These are phyloP conservation scores for Dolomedes plantarius DNA, from an alignment of 2,888 invertebrate genomes.

Conservation along the genomic window DNA sequence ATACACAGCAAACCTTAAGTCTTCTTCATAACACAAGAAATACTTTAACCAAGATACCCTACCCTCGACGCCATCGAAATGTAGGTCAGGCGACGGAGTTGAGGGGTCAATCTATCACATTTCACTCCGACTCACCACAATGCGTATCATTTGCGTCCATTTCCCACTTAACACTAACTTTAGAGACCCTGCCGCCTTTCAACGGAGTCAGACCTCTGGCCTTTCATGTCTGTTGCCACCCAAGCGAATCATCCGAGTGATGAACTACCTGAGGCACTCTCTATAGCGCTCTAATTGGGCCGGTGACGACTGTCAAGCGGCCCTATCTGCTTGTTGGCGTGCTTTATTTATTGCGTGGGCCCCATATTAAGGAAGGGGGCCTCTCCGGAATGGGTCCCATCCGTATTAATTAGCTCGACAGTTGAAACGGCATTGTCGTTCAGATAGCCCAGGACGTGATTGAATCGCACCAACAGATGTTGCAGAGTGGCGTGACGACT, in stretches of 20 bases:
- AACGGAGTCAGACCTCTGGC: background rate
- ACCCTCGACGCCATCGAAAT: too few relatives aligned
- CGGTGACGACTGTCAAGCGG: constrained; percentile 13
- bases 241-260: background rate
- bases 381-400: constrained; percentile 2
- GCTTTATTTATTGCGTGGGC: background rate
- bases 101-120: background rate
- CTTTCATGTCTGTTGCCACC: background rate
- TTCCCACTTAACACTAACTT: background rate
- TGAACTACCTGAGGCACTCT: background rate
- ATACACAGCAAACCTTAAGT: too few relatives aligned
- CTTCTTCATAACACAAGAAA: too few relatives aligned
- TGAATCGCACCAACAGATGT: constrained; percentile 32
- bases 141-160: background rate
- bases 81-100: too few relatives aligned
- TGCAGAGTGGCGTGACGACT: background rate
- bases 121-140: background rate
- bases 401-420: constrained; percentile 57
- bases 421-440: constrained; percentile 21
- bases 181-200: background rate
- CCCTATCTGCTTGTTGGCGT: constrained; percentile 3
- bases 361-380: background rate
- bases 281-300: constrained; percentile 14
- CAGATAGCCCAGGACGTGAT: constrained; percentile 26
- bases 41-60: too few relatives aligned